A percentile compares a stretch with the other conserved stretches of the same genome.
These are phyloP conservation scores for Polyommatus iphigenia DNA, from an alignment of 2,888 invertebrate species.

Conservation along the genomic window DNA sequence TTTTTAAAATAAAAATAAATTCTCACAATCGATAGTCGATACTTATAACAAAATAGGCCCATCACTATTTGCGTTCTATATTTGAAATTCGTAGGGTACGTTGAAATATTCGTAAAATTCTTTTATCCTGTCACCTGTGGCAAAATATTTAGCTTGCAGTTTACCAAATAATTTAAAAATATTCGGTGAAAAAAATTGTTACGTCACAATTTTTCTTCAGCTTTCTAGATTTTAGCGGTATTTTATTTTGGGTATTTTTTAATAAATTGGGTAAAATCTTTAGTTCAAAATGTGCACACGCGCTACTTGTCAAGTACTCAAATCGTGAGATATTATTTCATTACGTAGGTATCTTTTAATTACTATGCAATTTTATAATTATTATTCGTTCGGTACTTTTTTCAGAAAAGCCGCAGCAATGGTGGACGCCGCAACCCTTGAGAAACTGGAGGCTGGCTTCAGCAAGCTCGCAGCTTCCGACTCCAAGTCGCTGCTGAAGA, in stretches of 20 bases:
- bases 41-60: neutral
- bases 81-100: constrained; percentile 8
- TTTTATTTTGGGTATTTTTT: neutral
- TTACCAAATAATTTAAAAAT: neutral
- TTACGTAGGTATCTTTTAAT: neutral
- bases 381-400: constrained; percentile 47
- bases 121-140: neutral
- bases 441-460: constrained; percentile 95
- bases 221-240: neutral
- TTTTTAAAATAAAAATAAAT: neutral
- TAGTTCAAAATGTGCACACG: constrained; percentile 65
- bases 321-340: constrained; percentile 61
- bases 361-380: constrained; percentile 10
- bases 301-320: constrained; percentile 73
- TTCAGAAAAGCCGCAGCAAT: constrained; percentile 88
- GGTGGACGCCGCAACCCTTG: constrained; percentile 95
- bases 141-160: neutral
- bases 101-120: neutral
- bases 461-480: constrained; percentile 92
- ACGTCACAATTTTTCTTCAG: neutral
- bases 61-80: neutral
- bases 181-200: neutral
- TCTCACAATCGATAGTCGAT: neutral
- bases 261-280: constrained; percentile 30
- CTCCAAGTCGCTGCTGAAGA: constrained; percentile 98